Conservation (phyloP, 2,113 vertebrate species). For the Halcyon senegalensis region DNA sequence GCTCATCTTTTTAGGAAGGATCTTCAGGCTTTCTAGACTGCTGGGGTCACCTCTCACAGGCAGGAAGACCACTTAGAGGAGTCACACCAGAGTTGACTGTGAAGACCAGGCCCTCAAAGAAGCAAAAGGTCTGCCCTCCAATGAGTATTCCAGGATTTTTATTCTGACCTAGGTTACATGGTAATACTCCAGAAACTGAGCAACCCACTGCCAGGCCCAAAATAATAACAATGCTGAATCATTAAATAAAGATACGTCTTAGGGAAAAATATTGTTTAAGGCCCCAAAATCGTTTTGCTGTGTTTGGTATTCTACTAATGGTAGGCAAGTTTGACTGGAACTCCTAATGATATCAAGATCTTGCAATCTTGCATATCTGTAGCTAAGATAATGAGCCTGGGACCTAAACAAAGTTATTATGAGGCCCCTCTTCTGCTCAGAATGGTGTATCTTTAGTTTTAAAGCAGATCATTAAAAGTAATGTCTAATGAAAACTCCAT, state of each 20-base stretch:
- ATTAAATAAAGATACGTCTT: slow-evolving; percentile 39
- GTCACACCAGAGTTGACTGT: background rate
- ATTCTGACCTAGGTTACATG: slow-evolving; percentile 7
- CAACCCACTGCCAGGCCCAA: background rate
- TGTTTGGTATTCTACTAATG: slow-evolving; percentile 28
- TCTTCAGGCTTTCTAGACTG: background rate
- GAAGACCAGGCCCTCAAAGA: background rate
- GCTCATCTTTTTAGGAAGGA: background rate
- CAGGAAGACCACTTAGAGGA: background rate
- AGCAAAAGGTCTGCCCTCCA: background rate
- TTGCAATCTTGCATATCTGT: slow-evolving; percentile 9
- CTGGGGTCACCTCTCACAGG: background rate
- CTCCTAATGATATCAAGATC: background rate
- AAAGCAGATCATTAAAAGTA: slow-evolving; percentile 50
- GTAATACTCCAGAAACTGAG: slow-evolving; percentile 14
- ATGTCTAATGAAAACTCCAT: slow-evolving; percentile 55
- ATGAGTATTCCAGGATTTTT: background rate
- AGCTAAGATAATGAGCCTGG: slow-evolving; percentile 1
- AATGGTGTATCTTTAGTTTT: slow-evolving; percentile 33
- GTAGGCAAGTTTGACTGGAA: background rate
- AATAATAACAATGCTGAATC: background rate
- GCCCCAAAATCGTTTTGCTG: slow-evolving; percentile 4
- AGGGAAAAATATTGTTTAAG: background rate
- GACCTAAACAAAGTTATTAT: background rate
- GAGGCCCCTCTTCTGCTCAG: slow-evolving; percentile 23